Conservation (phyloP, 2,113 vertebrate species). For the Jacana jacana region DNA sequence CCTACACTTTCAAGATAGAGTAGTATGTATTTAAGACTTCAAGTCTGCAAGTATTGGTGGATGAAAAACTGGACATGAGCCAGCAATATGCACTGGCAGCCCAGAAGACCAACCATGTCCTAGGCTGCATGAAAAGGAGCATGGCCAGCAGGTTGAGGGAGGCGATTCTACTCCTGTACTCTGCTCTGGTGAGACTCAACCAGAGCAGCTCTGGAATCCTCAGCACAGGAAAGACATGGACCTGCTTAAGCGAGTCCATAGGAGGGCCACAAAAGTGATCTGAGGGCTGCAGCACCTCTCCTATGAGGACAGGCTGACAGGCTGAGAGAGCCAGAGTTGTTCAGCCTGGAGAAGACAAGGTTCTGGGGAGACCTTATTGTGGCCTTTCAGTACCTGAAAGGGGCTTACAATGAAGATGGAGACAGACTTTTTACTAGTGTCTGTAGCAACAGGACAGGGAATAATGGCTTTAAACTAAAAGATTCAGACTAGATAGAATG, state of each 20-base stretch:
- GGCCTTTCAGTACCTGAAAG: background rate
- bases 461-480: background rate
- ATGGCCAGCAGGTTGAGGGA: background rate
- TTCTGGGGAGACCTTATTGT: background rate
- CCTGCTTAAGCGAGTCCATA: background rate
- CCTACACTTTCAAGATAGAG: background rate
- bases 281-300: background rate
- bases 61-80: background rate
- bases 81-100: fast-evolving
- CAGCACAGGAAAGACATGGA: background rate
- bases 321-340: background rate
- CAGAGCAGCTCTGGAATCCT: background rate
- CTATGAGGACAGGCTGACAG: background rate
- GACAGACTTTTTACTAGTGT: background rate
- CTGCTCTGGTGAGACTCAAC: background rate
- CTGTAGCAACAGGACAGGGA: background rate
- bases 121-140: background rate
- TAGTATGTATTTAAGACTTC: background rate
- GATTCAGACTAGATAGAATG: background rate
- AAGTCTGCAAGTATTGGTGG: background rate
- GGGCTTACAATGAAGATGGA: background rate
- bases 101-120: fast-evolving
- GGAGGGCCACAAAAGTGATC: background rate
- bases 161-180: background rate
- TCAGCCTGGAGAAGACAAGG: background rate